Conservation (phyloP, 2,797 vertebrate species). For the Siniperca scherzeri region DNA sequence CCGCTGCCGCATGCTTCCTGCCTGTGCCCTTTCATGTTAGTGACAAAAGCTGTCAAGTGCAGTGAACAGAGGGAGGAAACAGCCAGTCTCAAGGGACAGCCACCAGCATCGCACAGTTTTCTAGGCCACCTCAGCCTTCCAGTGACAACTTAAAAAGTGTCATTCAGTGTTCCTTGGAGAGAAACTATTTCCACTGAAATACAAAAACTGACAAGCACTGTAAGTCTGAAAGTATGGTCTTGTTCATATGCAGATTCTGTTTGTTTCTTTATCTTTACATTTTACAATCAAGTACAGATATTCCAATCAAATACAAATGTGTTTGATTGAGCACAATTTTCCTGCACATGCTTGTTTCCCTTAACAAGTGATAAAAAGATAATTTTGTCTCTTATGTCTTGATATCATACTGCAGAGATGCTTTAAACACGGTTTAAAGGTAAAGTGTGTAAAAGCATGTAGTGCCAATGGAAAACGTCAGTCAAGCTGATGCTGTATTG, state of each 20-base stretch:
- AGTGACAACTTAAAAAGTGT: slow-evolving; percentile 69
- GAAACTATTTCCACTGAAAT: slow-evolving; percentile 58
- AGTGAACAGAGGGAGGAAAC: slow-evolving; percentile 58
- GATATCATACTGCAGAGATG: not conserved
- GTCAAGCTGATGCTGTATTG: not conserved
- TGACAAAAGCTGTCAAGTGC: slow-evolving; percentile 60
- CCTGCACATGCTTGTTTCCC: too few species aligned
- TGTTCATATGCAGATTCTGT: not conserved
- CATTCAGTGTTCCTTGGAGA: slow-evolving; percentile 56
- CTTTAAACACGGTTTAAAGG: not conserved
- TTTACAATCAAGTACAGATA: not conserved
- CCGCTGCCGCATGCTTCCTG: slow-evolving; percentile 22
- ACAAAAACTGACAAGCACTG: slow-evolving; percentile 18
- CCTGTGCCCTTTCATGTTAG: slow-evolving; percentile 24
- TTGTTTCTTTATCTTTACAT: not conserved
- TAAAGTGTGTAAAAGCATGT: not conserved
- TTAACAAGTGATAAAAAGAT: too few species aligned
- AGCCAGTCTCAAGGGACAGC: slow-evolving; percentile 59
- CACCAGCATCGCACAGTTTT: slow-evolving; percentile 62
- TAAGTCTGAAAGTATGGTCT: not conserved
- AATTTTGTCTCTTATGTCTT: not conserved
- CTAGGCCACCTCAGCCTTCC: slow-evolving; percentile 76
- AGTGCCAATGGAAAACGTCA: not conserved
- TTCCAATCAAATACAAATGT: not conserved
- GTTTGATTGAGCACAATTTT: not conserved